Evolutionary conservation across 2,797 vertebrate species (phyloP).

Genomic region (Podargus strigoides): DNA sequence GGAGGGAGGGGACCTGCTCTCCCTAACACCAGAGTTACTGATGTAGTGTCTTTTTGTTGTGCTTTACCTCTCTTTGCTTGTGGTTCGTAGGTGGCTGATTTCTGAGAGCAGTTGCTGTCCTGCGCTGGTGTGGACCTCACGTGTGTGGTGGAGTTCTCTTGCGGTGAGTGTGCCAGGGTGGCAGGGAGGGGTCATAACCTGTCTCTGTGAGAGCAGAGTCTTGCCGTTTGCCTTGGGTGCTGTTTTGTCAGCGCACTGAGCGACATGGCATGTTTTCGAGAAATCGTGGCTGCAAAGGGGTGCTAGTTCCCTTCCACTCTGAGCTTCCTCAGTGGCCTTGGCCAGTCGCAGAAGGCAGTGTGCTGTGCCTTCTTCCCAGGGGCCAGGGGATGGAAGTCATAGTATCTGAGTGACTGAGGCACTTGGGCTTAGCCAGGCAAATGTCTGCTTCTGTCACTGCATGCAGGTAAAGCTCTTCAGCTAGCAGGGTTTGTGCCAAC

Average conservation of each 20-base stretch:
- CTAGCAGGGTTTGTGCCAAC: neutral
- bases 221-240: neutral
- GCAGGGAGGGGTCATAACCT: neutral
- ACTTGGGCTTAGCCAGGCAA: neutral
- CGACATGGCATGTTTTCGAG: neutral
- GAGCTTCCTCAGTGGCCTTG: neutral
- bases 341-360: neutral
- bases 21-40: too few species aligned
- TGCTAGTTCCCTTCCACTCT: neutral
- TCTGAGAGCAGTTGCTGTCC: conserved; percentile 89
- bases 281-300: neutral
- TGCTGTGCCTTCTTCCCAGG: neutral
- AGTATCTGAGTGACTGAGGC: neutral
- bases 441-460: rapidly evolving
- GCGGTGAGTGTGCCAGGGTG: conserved; percentile 77
- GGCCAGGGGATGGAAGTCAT: neutral
- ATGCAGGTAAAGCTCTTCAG: neutral
- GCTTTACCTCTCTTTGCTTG: neutral
- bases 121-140: conserved; percentile 81
- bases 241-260: neutral
- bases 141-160: conserved; percentile 89
- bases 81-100: conserved; percentile 85
- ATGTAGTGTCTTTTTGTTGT: rapidly evolving
- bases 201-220: rapidly evolving
- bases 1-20: too few species aligned